Percentiles rank a stretch among this genome's conserved stretches.
phyloP scores from a whole-genome alignment of 2,797 vertebrate species.

The Anguilla megastoma region DNA sequence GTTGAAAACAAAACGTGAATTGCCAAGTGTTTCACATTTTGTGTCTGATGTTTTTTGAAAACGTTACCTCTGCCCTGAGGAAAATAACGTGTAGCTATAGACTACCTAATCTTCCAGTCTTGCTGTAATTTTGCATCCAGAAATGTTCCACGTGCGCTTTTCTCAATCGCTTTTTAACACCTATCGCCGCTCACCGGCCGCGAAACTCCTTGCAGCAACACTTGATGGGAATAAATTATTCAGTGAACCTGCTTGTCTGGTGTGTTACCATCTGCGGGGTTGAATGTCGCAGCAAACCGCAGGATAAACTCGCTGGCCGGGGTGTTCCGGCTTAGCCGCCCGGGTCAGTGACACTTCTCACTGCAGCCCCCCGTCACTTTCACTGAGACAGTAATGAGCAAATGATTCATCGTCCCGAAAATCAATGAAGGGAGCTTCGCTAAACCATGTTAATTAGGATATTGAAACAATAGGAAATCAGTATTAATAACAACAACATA shows the following conservation, averaged over 20 bases:
- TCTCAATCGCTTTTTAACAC: slow-evolving; percentile 12
- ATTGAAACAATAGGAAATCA: neutral
- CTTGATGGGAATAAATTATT: slow-evolving; percentile 45
- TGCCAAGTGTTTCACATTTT: neutral
- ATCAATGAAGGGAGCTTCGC: neutral
- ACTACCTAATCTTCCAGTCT: neutral
- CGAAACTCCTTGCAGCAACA: slow-evolving; percentile 22
- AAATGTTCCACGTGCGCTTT: neutral
- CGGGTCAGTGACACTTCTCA: slow-evolving; percentile 13
- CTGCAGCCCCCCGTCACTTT: slow-evolving; percentile 16
- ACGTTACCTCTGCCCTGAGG: neutral
- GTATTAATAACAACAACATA: neutral
- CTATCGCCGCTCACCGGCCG: slow-evolving; percentile 18
- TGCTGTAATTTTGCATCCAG: slow-evolving; percentile 2
- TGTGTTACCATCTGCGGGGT: slow-evolving; percentile 6
- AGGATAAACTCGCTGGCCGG: slow-evolving; percentile 19
- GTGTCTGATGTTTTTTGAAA: neutral
- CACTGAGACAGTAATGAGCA: slow-evolving; percentile 6
- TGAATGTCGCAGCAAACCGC: slow-evolving; percentile 28
- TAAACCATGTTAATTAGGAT: neutral
- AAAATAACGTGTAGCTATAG: neutral
- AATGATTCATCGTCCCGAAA: neutral
- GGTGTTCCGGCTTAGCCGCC: slow-evolving; percentile 14
- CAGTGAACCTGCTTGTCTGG: slow-evolving; percentile 43
- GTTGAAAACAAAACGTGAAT: neutral